Conservation (phyloP, 2,113 vertebrate genomes). For the Arvicanthis niloticus region DNA sequence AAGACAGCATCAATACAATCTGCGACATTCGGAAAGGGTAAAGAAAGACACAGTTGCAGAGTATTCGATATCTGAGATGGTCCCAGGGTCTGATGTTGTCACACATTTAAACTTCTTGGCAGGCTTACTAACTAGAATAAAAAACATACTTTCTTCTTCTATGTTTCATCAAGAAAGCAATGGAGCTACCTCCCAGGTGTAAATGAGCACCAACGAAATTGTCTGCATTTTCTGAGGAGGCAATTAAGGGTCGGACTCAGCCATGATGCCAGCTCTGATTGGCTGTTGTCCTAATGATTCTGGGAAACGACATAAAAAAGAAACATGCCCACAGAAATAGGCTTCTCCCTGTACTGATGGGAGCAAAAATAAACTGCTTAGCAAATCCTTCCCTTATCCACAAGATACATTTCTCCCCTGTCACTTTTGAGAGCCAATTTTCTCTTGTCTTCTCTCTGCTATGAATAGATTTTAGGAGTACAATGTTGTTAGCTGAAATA, state of each 20-base stretch:
- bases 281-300: conserved; percentile 25
- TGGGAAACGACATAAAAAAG: conserved; percentile 15
- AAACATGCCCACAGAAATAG: conserved; percentile 27
- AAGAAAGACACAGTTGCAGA: not conserved
- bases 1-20: not conserved
- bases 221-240: conserved; percentile 33
- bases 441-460: conserved; percentile 71
- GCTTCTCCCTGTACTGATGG: conserved; percentile 24
- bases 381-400: conserved; percentile 58
- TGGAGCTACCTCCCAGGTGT: not conserved
- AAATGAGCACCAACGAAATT: not conserved
- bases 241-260: not conserved
- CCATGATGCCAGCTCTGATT: not conserved
- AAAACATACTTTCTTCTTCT: not conserved
- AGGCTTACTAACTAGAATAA: not conserved
- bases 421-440: conserved; percentile 77
- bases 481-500: conserved; percentile 71
- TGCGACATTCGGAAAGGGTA: not conserved
- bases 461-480: conserved; percentile 73
- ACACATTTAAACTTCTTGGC: not conserved
- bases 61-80: not conserved
- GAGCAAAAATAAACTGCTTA: conserved; percentile 70
- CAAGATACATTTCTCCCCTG: conserved; percentile 66
- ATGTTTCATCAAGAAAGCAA: not conserved
- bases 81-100: not conserved